Evolutionary conservation across 2,113 vertebrate species (phyloP).

Genomic region (Centropus bengalensis): DNA sequence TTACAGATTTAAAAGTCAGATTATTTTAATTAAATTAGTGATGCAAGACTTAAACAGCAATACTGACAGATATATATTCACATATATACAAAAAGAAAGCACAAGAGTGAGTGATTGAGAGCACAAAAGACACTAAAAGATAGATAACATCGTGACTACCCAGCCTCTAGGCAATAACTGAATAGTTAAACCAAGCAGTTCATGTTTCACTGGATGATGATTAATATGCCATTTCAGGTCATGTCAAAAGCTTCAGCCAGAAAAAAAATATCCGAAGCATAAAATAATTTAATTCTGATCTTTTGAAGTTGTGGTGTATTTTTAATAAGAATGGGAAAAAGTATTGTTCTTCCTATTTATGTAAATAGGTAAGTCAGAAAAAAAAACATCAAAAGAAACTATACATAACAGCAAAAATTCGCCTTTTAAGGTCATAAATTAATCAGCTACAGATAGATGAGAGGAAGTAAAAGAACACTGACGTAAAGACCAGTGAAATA

Average conservation of each 20-base stretch:
- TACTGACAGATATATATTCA: neutral
- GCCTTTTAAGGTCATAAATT: conserved; percentile 36
- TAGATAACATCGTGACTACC: neutral
- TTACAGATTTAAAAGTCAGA: neutral
- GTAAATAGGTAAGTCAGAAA: conserved; percentile 22
- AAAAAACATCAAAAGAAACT: conserved; percentile 39
- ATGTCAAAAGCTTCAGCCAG: conserved; percentile 3
- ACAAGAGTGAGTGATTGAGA: neutral
- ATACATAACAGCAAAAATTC: neutral
- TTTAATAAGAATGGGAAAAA: conserved; percentile 24
- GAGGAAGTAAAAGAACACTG: neutral
- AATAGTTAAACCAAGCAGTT: neutral
- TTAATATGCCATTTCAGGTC: conserved; percentile 14
- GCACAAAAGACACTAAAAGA: neutral
- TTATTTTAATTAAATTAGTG: neutral
- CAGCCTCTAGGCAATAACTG: neutral
- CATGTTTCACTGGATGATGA: neutral
- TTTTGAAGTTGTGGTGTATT: neutral
- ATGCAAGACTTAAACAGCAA: neutral
- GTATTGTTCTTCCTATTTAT: neutral
- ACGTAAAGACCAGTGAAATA: neutral
- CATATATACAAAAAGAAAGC: neutral
- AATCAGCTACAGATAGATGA: neutral
- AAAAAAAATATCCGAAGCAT: neutral
- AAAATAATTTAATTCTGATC: neutral